These are phyloP conservation scores for Coendou prehensilis DNA, from an alignment of 2,797 vertebrate genomes.

Conservation along the genomic window DNA sequence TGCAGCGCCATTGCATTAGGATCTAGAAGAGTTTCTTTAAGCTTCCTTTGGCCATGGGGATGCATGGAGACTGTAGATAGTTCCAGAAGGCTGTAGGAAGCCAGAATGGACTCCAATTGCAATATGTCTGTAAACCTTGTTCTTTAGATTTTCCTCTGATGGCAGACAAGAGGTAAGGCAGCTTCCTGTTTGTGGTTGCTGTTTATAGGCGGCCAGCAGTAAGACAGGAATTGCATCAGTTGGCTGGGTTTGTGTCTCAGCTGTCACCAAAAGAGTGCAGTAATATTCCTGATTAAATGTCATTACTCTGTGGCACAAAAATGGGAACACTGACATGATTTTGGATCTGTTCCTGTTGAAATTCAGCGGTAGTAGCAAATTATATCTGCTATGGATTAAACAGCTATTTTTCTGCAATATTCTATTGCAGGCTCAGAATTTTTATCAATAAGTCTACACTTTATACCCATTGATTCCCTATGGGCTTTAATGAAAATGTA, in stretches of 20 bases:
- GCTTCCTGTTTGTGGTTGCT: constrained; percentile 77
- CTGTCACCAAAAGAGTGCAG: constrained; percentile 85
- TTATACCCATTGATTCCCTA: constrained; percentile 88
- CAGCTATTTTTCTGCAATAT: constrained; percentile 87
- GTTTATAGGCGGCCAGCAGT: constrained; percentile 71
- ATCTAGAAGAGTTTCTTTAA: constrained; percentile 81
- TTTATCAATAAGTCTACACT: constrained; percentile 90
- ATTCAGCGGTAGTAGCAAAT: constrained; percentile 88
- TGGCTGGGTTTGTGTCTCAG: constrained; percentile 85
- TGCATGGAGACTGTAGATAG: constrained; percentile 54
- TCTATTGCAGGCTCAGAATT: constrained; percentile 86
- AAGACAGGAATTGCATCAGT: constrained; percentile 84
- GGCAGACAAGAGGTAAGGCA: constrained; percentile 44
- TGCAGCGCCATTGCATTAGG: constrained; percentile 79
- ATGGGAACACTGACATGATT: constrained; percentile 86
- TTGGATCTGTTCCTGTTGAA: constrained; percentile 88
- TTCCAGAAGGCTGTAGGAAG: constrained; percentile 71
- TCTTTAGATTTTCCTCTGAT: background rate
- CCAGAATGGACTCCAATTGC: constrained; percentile 34
- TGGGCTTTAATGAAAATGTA: constrained; percentile 85
- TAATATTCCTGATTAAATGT: constrained; percentile 89
- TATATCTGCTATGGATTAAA: constrained; percentile 88
- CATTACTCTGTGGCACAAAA: constrained; percentile 87
- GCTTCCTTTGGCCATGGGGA: constrained; percentile 75
- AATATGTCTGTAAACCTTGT: background rate